Evolutionary conservation across 30 jellyfish, hydroid and myxozoan species (phyloP).

Genomic region (Turritopsis rubra): DNA sequence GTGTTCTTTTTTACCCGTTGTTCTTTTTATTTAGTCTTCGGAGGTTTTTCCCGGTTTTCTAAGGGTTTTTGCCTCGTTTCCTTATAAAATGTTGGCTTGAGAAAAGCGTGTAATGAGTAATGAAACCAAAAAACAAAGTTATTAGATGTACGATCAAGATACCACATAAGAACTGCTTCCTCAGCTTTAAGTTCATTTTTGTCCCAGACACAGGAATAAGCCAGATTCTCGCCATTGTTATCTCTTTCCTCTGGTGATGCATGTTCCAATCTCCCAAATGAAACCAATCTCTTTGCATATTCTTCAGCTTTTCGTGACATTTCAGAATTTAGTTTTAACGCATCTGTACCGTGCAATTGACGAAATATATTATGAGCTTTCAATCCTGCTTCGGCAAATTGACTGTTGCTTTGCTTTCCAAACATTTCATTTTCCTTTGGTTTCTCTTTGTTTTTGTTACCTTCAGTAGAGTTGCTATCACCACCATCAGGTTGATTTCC

Average conservation of each 20-base stretch:
- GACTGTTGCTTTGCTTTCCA: background rate
- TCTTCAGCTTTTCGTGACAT: slow-evolving; percentile 74
- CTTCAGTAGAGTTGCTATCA: background rate
- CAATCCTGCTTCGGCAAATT: slow-evolving; percentile 46
- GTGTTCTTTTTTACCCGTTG: background rate
- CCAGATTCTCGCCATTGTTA: slow-evolving; percentile 80
- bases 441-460: background rate
- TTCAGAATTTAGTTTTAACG: slow-evolving; percentile 47
- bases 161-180: slow-evolving; percentile 28
- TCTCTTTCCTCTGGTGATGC: slow-evolving; percentile 39
- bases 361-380: slow-evolving; percentile 84
- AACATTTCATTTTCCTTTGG: background rate
- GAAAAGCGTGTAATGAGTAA: too few species aligned
- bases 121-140: too few species aligned
- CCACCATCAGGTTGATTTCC: background rate
- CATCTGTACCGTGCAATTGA: slow-evolving; percentile 68
- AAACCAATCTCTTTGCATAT: slow-evolving; percentile 73
- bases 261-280: slow-evolving; percentile 17
- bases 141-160: too few species aligned
- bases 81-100: too few species aligned
- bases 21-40: background rate
- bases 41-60: too few species aligned
- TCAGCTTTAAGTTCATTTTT: slow-evolving; percentile 20
- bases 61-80: too few species aligned
- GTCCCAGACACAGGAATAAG: slow-evolving; percentile 24